phyloP scores from a whole-genome alignment of 2,113 vertebrate genomes.

The Dicentrarchus labrax region DNA sequence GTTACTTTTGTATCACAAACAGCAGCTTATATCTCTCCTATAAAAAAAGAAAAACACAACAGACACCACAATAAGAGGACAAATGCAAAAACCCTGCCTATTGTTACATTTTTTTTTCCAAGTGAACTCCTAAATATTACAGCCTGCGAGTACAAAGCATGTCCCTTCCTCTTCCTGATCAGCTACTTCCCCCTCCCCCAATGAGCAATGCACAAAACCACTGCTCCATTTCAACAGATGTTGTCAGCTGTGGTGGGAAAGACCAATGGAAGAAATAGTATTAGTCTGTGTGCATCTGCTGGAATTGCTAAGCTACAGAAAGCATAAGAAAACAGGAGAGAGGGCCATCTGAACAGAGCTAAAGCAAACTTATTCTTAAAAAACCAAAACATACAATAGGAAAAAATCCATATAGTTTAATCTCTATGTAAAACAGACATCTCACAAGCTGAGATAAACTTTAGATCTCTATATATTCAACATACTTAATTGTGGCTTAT shows the following conservation, averaged over 20 bases:
- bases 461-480: background rate
- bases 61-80: background rate
- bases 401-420: background rate
- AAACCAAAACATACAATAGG: background rate
- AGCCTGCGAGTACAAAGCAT: conserved; percentile 23
- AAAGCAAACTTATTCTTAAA: background rate
- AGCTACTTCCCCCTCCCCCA: conserved; percentile 46
- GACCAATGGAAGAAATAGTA: conserved; percentile 40
- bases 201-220: conserved; percentile 49
- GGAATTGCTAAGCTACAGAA: conserved; percentile 16
- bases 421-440: background rate
- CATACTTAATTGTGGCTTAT: background rate
- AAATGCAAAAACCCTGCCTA: conserved; percentile 7
- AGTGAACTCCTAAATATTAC: conserved; percentile 18
- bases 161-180: conserved; percentile 60
- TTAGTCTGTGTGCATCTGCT: conserved; percentile 28
- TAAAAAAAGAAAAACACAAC: background rate
- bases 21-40: background rate
- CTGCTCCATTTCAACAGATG: conserved; percentile 68
- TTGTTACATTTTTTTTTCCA: background rate
- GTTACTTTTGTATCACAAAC: background rate
- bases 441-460: background rate
- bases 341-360: background rate
- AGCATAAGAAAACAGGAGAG: background rate
- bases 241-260: conserved; percentile 57